A percentile compares a stretch with the other conserved stretches of the same genome.
These are phyloP conservation scores for Rhagoletis pomonella DNA, from an alignment of 1,140 invertebrate species.

Conservation along the genomic window DNA sequence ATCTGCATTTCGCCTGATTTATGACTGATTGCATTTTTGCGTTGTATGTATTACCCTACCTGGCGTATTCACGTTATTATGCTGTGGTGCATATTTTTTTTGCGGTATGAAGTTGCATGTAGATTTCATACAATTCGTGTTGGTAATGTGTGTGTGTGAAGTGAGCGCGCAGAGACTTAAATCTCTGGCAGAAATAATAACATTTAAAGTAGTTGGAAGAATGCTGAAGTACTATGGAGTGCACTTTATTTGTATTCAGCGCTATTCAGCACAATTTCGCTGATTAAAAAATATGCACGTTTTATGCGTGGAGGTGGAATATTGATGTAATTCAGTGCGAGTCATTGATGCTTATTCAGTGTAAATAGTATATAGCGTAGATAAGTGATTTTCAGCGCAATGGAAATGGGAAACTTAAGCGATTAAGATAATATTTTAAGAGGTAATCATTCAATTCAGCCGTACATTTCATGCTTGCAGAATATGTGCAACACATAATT, in stretches of 20 bases:
- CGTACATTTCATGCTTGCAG: no score
- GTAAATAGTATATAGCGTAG: no score
- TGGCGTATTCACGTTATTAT: not conserved
- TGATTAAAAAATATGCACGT: no score
- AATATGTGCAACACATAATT: no score
- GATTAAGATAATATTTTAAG: no score
- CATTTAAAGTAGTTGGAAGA: not conserved
- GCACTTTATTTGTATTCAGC: slow-evolving; percentile 1
- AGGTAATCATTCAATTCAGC: no score
- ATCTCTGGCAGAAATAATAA: not conserved
- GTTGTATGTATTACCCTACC: not conserved
- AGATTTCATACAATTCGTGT: slow-evolving; percentile 2
- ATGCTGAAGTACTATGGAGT: not conserved
- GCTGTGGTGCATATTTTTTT: not conserved
- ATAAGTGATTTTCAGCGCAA: no score
- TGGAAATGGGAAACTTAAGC: no score
- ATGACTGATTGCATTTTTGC: slow-evolving; percentile 31
- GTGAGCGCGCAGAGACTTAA: not conserved
- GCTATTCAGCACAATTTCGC: not conserved
- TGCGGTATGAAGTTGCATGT: not conserved
- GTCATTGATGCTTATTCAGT: no score
- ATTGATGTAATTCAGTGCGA: no score
- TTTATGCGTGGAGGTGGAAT: no score
- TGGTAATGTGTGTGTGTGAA: not conserved
- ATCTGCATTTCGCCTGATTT: slow-evolving; percentile 33